Base-by-base conservation (phyloP, 2,113 vertebrate genomes). In the Columba janthina region DNA sequence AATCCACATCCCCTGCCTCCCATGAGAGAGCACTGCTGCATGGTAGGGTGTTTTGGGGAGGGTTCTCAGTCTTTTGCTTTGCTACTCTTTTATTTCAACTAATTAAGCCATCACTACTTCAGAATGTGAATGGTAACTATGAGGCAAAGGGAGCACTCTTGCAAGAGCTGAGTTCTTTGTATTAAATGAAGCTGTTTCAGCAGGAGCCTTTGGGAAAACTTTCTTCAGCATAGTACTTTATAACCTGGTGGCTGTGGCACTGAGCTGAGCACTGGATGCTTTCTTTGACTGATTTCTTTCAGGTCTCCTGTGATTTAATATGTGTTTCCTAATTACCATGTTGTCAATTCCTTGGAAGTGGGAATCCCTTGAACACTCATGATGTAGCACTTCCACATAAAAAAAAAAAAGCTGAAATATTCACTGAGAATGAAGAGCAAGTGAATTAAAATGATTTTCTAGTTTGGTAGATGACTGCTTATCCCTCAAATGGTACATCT, bases 281-380 rank as follows among this genome's bases (percentile, higher is more conserved):
- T 67, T 53, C 78, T 89, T 89, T 93, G 92, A 56, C 46, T 36
- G 72, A 76, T 66, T 65, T 87, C 51, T 88, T 93, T 91, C 72
- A 73, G 54, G 38, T 82, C 65, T 92, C 48, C 48, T 1, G 3
- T 87, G 81, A 75, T 92, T 92, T 80, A 72, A 81, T 2, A 4
- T 72, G 61, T 28, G 2, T 90, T 93, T 95, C 61, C 86, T 87
- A 72, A 84, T 92, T 91, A 91, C 53, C 2, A 1, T 67, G n/a
- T 89, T 91, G 76, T 81, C 84, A 81, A 4, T 69, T 90, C 26
- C 44, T 75, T 89, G 76, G 44, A 78, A 93, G 17, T 36, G 32
- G 18, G 70, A 92, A 57, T 91, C 50, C 65, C 84, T 75, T 78
- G 70, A 78, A 95, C 76, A 46, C n/a, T 90, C 31, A 19, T 34